Conservation (phyloP, 2,113 vertebrate genomes). For the Polyodon spathula region DNA sequence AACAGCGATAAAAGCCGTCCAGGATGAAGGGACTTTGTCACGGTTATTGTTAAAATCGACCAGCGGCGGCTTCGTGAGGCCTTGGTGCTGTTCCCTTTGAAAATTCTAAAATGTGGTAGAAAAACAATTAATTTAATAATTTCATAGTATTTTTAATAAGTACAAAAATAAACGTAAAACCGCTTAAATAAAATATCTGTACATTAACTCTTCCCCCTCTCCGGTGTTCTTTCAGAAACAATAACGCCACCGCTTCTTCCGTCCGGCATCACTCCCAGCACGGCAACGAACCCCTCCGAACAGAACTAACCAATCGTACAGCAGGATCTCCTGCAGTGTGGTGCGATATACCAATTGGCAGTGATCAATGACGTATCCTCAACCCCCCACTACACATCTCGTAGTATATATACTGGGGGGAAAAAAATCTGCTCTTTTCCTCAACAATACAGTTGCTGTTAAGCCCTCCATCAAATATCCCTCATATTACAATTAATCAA, state of each 20-base stretch:
- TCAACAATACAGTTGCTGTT: no score
- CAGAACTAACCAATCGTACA: conserved; percentile 35
- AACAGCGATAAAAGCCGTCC: conserved; percentile 24
- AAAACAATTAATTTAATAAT: conserved; percentile 24
- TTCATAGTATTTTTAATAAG: conserved; percentile 15
- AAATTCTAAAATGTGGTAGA: conserved; percentile 40
- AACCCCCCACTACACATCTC: no score
- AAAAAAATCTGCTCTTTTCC: no score
- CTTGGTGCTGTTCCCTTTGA: conserved; percentile 35
- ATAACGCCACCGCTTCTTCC: conserved; percentile 40
- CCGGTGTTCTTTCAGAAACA: conserved; percentile 44
- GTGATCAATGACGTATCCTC: no score
- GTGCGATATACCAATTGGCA: conserved; percentile 43
- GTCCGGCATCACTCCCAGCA: conserved; percentile 55
- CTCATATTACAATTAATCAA: no score
- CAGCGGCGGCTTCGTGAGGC: conserved; percentile 45
- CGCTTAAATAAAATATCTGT: conserved; percentile 13
- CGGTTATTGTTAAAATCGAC: conserved; percentile 68
- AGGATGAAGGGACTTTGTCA: conserved; percentile 23
- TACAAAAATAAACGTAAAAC: conserved; percentile 13
- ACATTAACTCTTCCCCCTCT: conserved; percentile 28
- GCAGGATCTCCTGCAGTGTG: conserved; percentile 25
- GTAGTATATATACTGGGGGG: no score
- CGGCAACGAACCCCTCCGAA: conserved; percentile 33
- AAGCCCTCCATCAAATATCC: no score